Evolutionary conservation across 2,888 invertebrate genomes (phyloP), one percentile per base, ranked within the genome.

Genomic region (Polyommatus icarus): DNA sequence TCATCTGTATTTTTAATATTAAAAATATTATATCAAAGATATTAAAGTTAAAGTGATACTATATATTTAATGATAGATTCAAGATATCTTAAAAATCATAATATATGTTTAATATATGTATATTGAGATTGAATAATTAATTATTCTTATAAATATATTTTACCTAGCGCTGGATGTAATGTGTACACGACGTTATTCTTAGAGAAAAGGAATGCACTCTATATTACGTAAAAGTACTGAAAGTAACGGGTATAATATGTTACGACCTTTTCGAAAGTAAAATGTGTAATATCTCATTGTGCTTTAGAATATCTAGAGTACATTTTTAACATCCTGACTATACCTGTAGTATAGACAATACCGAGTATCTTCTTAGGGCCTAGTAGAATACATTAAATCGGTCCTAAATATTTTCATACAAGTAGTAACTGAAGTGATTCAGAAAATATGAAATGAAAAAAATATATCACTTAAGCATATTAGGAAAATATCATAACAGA

Each of bases 141-240:
- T 29, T 67, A 67, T 67, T 67, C 67, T 67, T 32, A 67, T 67
- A 67, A 67, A 29, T 67, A 67, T 29, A 67, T 67, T 67, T 61
- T 67, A 61, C 61, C 3, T 61, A 20, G 10, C 20, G 10, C n/a
- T 59, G 24, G 10, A 24, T 61, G 20, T 61, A 24, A 24, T 61
- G 20, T 24, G 61, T 61, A 10, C 20, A 24, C 24, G 0, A 24
- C 24, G 12, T 24, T 24, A 61, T 61, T 61, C 24, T 24, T 24
- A 24, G 10, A 8, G n/a, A 18, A 59, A n/a, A n/a, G 20, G 20
- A 59, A 59, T n/a, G 20, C 8, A 59, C 8, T 59, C 20, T 59
- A 8, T 20, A 1, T 20, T 59, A 59, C 8, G 1, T 18, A 57
- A 57, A 57, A n/a, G 57, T n/a, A 57, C 18, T n/a, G 7, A 0